Evolutionary conservation across 2,113 vertebrate species (phyloP).

Genomic region (Coptodon bakossiorum): DNA sequence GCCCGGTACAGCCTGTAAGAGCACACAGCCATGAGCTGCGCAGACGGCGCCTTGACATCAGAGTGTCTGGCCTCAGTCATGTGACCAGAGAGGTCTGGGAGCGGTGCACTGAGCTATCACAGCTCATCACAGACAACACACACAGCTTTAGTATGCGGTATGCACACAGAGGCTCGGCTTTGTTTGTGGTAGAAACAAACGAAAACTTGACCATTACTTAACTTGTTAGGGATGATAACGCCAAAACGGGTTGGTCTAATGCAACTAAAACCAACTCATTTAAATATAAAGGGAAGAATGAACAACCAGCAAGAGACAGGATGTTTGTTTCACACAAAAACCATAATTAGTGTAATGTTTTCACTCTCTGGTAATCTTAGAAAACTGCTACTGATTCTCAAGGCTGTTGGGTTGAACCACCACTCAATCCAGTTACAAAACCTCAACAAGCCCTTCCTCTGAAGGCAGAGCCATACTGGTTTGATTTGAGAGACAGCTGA

Average conservation of each 20-base stretch:
- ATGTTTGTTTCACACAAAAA: not conserved
- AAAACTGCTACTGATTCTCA: not conserved
- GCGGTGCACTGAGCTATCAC: not conserved
- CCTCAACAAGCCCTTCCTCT: not conserved
- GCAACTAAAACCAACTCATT: not conserved
- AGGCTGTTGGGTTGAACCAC: not conserved
- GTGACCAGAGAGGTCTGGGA: conserved; percentile 25
- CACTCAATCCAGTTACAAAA: not conserved
- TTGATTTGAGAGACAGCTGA: not conserved
- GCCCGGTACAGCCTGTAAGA: not conserved
- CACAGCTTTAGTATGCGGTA: not conserved
- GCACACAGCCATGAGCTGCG: not conserved
- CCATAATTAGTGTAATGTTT: not conserved
- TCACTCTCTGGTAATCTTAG: not conserved
- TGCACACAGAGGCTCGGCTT: not conserved
- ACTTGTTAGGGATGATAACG: not conserved
- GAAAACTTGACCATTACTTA: not conserved
- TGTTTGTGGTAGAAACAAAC: conserved; percentile 1
- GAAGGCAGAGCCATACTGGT: not conserved
- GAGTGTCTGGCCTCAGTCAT: conserved; percentile 21
- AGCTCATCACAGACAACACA: not conserved
- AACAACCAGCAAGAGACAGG: not conserved
- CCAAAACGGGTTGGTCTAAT: not conserved
- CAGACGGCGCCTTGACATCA: conserved; percentile 15
- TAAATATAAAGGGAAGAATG: not conserved